Percentiles rank a stretch among this genome's conserved stretches.
phyloP scores from a whole-genome alignment of 2,113 vertebrate species.

The Nyctereutes procyonoides region DNA sequence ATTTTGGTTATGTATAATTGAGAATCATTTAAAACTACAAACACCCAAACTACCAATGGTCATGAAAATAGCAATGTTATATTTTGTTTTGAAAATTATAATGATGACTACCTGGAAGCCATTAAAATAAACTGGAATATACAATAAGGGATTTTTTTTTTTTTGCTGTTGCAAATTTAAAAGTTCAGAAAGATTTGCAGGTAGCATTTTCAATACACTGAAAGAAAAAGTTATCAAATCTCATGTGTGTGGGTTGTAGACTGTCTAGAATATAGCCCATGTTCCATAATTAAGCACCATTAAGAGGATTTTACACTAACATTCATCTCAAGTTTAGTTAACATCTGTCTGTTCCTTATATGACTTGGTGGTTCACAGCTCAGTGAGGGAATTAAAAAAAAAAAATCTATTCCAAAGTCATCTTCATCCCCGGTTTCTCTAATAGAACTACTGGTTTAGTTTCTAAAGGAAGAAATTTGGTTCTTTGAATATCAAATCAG shows the following conservation, averaged over 20 bases:
- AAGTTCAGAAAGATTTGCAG: neutral
- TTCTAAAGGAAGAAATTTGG: neutral
- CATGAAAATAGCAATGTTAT: neutral
- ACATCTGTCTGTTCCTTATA: neutral
- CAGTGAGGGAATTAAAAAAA: neutral
- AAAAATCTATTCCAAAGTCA: neutral
- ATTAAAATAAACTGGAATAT: neutral
- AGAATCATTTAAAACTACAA: slow-evolving; percentile 15
- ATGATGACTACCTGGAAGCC: neutral
- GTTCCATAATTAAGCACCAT: neutral
- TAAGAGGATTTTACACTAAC: neutral
- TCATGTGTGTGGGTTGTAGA: neutral
- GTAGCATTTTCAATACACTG: neutral
- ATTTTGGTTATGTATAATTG: neutral
- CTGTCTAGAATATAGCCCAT: neutral
- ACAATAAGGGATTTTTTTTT: neutral
- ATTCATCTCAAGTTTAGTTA: neutral
- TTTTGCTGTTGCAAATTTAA: neutral
- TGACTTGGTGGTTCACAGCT: neutral
- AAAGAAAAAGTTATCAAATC: neutral
- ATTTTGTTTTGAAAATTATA: neutral
- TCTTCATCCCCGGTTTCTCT: neutral
- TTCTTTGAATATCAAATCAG: neutral
- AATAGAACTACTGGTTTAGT: neutral
- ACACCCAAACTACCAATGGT: neutral